Evolutionary conservation across 1,140 invertebrate species (phyloP), one percentile per base, ranked within the genome.

Genomic region (Alviniconcha marisindica): DNA sequence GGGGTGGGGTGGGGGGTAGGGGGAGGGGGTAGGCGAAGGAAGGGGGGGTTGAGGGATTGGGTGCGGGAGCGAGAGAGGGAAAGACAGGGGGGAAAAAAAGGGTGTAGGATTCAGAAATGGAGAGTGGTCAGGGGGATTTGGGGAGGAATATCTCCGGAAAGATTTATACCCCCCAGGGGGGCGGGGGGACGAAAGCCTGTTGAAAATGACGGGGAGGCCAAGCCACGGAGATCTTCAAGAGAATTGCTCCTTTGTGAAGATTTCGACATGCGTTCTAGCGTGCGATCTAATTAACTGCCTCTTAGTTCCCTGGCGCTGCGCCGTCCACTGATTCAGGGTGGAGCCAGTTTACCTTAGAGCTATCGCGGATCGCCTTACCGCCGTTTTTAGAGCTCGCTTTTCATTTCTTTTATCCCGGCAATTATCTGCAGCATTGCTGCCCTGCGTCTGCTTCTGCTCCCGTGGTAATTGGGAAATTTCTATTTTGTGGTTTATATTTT

Each of bases 231-330:
- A 71, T 71, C 14, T 71, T 71, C 18, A 38, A 71, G 33, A 14
- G 69, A 71, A 71, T 71, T 71, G 69, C 69, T 71, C 69, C 36
- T 71, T 71, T 71, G 69, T 71, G 69, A 38, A 71, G 36, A 71
- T 40, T 24, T 7, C 69, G 69, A 71, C 69, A 71, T 42, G 69
- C 69, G 36, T 71, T 71, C 69, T 71, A 71, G 69, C 69, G 36
- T 71, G 69, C 69, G 69, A 71, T 71, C 69, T 71, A 71, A 71
- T 71, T 24, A 71, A 71, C 69, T 71, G 69, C 69, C 15, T 38
- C 69, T 71, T 71, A 71, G 33, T 38, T 24, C 69, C 14, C 36
- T 0, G 1, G 18, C 69, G 33, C 69, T 21, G 0, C 69, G 7
- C 63, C 44, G 7, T 18, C 44, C 44, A 5, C 44, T 18, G 18